Percentiles rank a stretch among this genome's conserved stretches.
phyloP scores from a whole-genome alignment of 2,888 invertebrate species.

The Mesorhabditis belari region DNA sequence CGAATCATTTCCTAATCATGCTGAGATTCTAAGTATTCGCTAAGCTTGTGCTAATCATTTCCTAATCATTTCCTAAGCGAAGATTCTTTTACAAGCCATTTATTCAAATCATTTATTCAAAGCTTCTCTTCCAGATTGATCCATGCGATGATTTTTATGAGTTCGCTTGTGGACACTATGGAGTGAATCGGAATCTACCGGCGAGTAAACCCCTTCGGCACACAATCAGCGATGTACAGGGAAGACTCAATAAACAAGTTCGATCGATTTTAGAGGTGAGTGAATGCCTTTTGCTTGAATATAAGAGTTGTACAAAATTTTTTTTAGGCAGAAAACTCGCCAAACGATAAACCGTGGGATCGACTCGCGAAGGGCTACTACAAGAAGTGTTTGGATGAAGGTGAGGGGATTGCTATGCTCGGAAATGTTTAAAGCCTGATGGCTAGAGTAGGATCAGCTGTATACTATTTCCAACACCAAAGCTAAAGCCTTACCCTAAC shows the following conservation, averaged over 20 bases:
- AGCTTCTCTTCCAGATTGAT: slow-evolving; percentile 21
- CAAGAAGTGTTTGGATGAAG: slow-evolving; percentile 47
- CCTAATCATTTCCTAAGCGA: background rate
- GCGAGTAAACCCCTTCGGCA: slow-evolving; percentile 43
- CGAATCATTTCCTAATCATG: too few species aligned
- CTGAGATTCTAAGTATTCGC: background rate
- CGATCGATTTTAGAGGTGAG: slow-evolving; percentile 30
- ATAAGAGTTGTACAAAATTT: background rate
- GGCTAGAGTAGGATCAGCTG: too few species aligned
- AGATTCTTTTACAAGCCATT: too few species aligned
- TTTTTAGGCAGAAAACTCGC: slow-evolving; percentile 17
- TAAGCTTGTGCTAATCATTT: background rate
- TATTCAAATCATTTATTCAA: background rate
- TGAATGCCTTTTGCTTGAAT: background rate
- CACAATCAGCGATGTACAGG: slow-evolving; percentile 46
- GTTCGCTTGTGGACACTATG: slow-evolving; percentile 50
- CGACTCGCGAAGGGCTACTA: slow-evolving; percentile 42
- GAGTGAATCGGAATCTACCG: slow-evolving; percentile 38
- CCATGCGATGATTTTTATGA: slow-evolving; percentile 51
- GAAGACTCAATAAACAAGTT: slow-evolving; percentile 44
- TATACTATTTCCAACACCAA: too few species aligned
- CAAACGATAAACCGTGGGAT: slow-evolving; percentile 38
- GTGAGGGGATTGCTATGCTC: too few species aligned
- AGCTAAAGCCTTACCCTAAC: too few species aligned
- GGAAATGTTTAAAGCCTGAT: too few species aligned